Evolutionary conservation across 2,888 invertebrate genomes (phyloP), one percentile per base, ranked within the genome.

Genomic region (Phaedon cochleariae): DNA sequence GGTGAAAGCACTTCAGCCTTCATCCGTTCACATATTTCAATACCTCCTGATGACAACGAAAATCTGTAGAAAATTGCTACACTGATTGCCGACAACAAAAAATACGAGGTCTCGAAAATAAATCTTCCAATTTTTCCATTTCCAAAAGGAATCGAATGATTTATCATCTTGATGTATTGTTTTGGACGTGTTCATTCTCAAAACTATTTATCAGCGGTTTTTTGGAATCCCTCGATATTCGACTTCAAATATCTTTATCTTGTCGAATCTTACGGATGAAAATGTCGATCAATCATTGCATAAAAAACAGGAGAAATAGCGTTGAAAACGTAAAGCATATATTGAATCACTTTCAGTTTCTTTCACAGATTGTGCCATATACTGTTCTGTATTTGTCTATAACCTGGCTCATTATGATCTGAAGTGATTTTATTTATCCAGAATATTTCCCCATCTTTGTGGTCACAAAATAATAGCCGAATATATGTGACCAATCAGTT

Each of bases 141-240:
- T 2, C 41, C 26, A 26, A 26, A 5, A 26, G 2, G 15, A 41
- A 41, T 41, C 41, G 4, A 41, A 41, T 41, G 41, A 41, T 41
- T 41, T 41, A 41, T 41, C 41, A 34, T 34, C 9, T 41, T 34
- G 7, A 10, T 4, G 10, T 34, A 34, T 34, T 34, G 34, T 34
- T 34, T 34, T 12, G 3, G 41, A 41, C 41, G 15, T 41, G 7
- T 15, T 12, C 41, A 41, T 41, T 41, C 41, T 15, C 41, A 2
- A 41, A 41, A 41, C 41, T 41, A 41, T 41, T 41, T 41, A 41
- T 41, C 41, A 41, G 41, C 41, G 41, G 41, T n/a, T 41, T 41
- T 41, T 41, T 41, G 41, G 12, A 41, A 41, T 41, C 41, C 41
- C 15, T 41, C 15, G 41, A 41, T 41, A 41, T 41, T 15, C n/a